Conservation (phyloP, 2,888 invertebrate genomes). For the Lomographa bimaculata region DNA sequence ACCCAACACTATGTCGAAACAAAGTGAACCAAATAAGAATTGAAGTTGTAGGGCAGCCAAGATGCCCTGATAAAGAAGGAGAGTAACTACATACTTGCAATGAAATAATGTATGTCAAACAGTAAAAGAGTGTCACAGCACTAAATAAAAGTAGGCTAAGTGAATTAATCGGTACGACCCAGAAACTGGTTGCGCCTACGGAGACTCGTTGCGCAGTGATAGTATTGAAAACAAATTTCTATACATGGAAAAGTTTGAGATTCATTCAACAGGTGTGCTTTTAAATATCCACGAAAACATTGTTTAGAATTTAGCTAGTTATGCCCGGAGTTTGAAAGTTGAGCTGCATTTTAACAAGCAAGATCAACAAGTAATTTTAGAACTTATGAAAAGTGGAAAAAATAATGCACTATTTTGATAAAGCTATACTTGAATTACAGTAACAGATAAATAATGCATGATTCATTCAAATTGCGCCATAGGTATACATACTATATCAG, state of each 20-base stretch:
- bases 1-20: slow-evolving; percentile 10
- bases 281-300: slow-evolving; percentile 4
- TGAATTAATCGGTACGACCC: slow-evolving; percentile 78
- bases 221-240: slow-evolving; percentile 35
- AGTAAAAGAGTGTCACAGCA: slow-evolving; percentile 72
- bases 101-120: slow-evolving; percentile 72
- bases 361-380: neutral
- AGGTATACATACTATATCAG: slow-evolving; percentile 27
- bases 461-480: slow-evolving; percentile 32
- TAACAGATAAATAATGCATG: slow-evolving; percentile 30
- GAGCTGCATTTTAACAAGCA: neutral
- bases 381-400: no score
- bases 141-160: slow-evolving; percentile 78
- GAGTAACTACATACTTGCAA: slow-evolving; percentile 55
- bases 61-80: slow-evolving; percentile 42
- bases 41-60: slow-evolving; percentile 28
- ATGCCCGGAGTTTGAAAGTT: slow-evolving; percentile 1
- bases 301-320: slow-evolving; percentile 1
- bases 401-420: neutral
- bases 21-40: slow-evolving; percentile 14
- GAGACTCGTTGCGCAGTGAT: slow-evolving; percentile 40
- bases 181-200: slow-evolving; percentile 61
- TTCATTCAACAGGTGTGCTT: slow-evolving; percentile 9
- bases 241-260: slow-evolving; percentile 3
- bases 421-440: slow-evolving; percentile 12